A percentile compares a stretch with the other conserved stretches of the same genome.
These are phyloP conservation scores for Alloplasta piceator DNA, from an alignment of 2,888 invertebrate species.

Conservation along the genomic window DNA sequence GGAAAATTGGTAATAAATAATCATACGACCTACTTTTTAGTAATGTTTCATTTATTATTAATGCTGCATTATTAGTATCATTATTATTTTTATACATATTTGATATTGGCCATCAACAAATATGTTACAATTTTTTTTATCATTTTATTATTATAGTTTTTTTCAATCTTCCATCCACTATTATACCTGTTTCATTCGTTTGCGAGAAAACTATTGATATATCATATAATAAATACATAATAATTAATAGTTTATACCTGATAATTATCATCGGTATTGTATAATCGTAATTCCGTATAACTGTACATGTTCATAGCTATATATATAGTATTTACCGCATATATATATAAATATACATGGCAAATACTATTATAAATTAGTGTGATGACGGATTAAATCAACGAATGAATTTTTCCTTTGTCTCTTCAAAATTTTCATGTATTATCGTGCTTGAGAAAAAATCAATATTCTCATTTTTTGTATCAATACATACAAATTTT, in stretches of 20 bases:
- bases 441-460: constrained; percentile 51
- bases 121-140: constrained; percentile 75
- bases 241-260: constrained; percentile 72
- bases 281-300: constrained; percentile 73
- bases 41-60: constrained; percentile 76
- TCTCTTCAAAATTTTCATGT: constrained; percentile 25
- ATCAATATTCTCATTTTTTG: constrained; percentile 26
- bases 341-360: constrained; percentile 62
- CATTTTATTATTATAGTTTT: constrained; percentile 30
- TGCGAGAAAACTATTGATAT: constrained; percentile 74
- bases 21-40: constrained; percentile 31
- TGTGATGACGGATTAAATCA: constrained; percentile 57
- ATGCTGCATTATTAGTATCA: constrained; percentile 78
- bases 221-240: constrained; percentile 76
- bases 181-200: constrained; percentile 68
- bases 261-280: constrained; percentile 71
- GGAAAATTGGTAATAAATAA: too few relatives aligned
- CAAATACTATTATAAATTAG: constrained; percentile 45
- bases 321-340: constrained; percentile 54
- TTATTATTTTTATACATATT: constrained; percentile 80
- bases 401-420: constrained; percentile 45
- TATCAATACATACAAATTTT: constrained; percentile 64
- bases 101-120: constrained; percentile 81
- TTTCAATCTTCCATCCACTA: constrained; percentile 41
- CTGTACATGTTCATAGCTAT: constrained; percentile 70